Conservation (phyloP, 2,113 vertebrate species). For the Lampris incognitus region DNA sequence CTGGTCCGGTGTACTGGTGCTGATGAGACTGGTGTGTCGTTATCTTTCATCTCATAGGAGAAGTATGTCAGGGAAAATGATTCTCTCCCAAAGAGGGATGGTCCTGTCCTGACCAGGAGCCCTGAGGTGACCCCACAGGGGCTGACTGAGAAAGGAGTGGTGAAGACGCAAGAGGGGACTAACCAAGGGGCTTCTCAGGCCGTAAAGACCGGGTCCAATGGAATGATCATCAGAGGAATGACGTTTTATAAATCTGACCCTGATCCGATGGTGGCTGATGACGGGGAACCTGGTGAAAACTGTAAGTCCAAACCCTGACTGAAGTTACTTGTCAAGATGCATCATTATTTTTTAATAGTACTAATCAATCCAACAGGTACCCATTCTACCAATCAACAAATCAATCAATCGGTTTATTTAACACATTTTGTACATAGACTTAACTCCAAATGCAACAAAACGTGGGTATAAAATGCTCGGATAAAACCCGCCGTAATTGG, state of each 20-base stretch:
- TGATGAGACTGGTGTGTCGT: slow-evolving; percentile 17
- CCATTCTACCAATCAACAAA: background rate
- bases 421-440: too few species aligned
- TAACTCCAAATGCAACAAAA: too few species aligned
- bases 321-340: too few species aligned
- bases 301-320: slow-evolving; percentile 81
- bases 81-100: slow-evolving; percentile 46
- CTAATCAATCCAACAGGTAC: background rate
- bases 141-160: slow-evolving; percentile 20
- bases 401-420: background rate
- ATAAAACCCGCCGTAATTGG: too few species aligned
- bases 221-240: slow-evolving; percentile 90
- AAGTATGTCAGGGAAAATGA: slow-evolving; percentile 83
- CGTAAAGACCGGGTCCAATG: slow-evolving; percentile 79
- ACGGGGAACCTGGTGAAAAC: slow-evolving; percentile 88
- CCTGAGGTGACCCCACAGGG: slow-evolving; percentile 30
- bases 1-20: too few species aligned
- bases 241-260: slow-evolving; percentile 96
- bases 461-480: too few species aligned
- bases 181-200: slow-evolving; percentile 52
- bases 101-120: slow-evolving; percentile 48
- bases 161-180: background rate
- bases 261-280: slow-evolving; percentile 81
- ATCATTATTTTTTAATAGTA: too few species aligned
- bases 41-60: slow-evolving; percentile 71